Base-by-base conservation (phyloP, 1,140 invertebrate species). In the Agraylea sexmaculata region DNA sequence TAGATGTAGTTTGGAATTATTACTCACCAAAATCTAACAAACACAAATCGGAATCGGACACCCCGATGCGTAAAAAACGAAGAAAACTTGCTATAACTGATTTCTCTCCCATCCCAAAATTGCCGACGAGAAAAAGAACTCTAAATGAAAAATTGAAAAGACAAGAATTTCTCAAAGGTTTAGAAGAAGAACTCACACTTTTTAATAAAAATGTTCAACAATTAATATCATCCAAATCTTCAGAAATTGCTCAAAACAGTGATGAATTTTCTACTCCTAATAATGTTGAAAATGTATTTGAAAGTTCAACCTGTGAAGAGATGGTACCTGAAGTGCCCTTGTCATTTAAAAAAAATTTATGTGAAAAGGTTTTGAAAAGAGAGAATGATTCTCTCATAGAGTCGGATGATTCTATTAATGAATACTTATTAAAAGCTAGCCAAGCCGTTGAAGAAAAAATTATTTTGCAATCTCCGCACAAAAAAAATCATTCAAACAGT, bases 391-490 rank as follows among this genome's bases (percentile, higher is more conserved):
- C 45, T 45, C 55, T 58, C 5, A 47, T 64, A 28, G 65, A 66
- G 51, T 66, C 61, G 25, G 65, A 68, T 48, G 62, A 68, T 53
- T 68, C 63, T 25, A 60, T 66, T 53, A 66, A 68, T 56, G 65
- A 68, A 49, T 63, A 55, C 47, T 48, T 68, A 31, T 43, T 66
- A 18, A 60, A 59, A 54, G 62, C 60, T 15, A 66, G 60, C 51
- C 65, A 68, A 50, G 47, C 60, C 32, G 58, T 63, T 6, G 65
- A 68, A 52, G 42, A 50, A 56, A 62, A 39, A 60, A 58, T 30
- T 47, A 60, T 11, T 43, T 57, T n/a, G n/a, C n/a, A n/a, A n/a
- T n/a, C n/a, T n/a, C n/a, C n/a, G n/a, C n/a, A n/a, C n/a, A n/a
- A n/a, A n/a, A n/a, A 36, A 37, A 36, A 16, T 44, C 12, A 55